phyloP scores from a whole-genome alignment of 2,113 vertebrate genomes.

The Rutilus rutilus region DNA sequence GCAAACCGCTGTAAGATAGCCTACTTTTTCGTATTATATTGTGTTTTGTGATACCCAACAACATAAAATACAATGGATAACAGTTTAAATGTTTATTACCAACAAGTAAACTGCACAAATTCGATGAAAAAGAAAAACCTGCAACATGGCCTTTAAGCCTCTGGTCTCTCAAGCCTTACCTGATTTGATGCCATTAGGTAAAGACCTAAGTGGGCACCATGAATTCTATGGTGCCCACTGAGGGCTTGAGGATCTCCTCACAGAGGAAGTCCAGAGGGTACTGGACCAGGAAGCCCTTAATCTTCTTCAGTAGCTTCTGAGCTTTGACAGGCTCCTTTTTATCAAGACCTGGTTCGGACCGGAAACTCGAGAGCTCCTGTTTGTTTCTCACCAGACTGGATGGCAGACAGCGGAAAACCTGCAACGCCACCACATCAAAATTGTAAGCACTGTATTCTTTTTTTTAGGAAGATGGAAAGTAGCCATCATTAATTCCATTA shows the following conservation, averaged over 20 bases:
- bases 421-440: slow-evolving; percentile 35
- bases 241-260: slow-evolving; percentile 92
- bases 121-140: no score
- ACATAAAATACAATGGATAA: no score
- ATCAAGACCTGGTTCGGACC: slow-evolving; percentile 81
- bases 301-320: slow-evolving; percentile 90
- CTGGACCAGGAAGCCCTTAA: slow-evolving; percentile 94
- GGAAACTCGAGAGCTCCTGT: slow-evolving; percentile 87
- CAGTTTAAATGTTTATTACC: no score
- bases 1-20: no score
- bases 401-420: slow-evolving; percentile 97
- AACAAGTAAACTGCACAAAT: no score
- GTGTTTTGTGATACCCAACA: no score
- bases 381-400: slow-evolving; percentile 90
- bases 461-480: not conserved
- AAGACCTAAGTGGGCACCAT: no score
- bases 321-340: slow-evolving; percentile 82
- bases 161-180: no score
- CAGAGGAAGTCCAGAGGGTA: slow-evolving; percentile 95
- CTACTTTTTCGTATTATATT: no score
- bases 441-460: no score
- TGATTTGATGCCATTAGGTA: slow-evolving; percentile 79
- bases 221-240: slow-evolving; percentile 91
- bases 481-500: not conserved
- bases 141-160: no score